Conservation (phyloP, 2,113 vertebrate species). For the Percina caprodes region DNA sequence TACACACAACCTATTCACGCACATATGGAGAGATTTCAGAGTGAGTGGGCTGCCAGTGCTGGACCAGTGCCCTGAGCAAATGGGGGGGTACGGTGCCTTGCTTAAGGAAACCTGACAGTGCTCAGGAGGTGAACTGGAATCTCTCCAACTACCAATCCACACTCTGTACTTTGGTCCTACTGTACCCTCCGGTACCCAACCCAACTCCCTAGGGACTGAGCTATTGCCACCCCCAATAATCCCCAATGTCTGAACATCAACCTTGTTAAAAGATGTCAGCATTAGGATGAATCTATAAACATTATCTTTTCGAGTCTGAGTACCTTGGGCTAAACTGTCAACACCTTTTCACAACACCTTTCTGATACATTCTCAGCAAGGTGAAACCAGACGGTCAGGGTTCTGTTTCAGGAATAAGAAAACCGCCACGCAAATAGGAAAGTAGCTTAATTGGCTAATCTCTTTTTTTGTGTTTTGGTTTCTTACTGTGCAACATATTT, state of each 20-base stretch:
- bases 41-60: no score
- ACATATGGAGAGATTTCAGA: no score
- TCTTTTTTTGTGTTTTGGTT: not conserved
- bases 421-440: not conserved
- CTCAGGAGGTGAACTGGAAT: no score
- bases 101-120: no score
- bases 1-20: no score
- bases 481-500: not conserved
- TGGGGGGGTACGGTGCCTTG: no score
- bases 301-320: not conserved
- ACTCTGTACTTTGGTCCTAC: no score
- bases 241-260: not conserved
- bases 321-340: not conserved
- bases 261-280: not conserved
- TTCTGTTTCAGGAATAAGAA: not conserved
- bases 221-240: not conserved
- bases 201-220: no score
- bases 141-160: no score
- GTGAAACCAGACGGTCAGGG: not conserved
- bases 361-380: not conserved
- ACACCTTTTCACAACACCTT: not conserved
- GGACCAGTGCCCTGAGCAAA: no score
- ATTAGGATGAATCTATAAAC: not conserved
- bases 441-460: not conserved
- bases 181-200: no score